These are phyloP conservation scores for Celastrina argiolus DNA, from an alignment of 2,888 invertebrate species.

Conservation along the genomic window DNA sequence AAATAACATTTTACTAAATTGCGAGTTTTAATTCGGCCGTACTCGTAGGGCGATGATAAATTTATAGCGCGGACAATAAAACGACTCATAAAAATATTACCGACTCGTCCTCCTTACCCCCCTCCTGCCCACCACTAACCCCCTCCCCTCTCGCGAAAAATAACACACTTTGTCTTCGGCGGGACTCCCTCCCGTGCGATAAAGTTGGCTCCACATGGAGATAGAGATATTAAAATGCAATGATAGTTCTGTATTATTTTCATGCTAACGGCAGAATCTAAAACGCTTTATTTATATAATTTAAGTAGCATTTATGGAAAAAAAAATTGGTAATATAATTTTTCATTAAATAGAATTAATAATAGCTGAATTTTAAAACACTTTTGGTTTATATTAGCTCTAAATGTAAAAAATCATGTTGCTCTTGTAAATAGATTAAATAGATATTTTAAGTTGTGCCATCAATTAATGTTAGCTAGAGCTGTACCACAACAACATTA, in stretches of 20 bases:
- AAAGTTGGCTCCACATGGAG: constrained; percentile 33
- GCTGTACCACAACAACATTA: no score
- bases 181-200: constrained; percentile 33
- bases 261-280: not conserved
- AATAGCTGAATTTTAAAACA: no score
- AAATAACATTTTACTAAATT: constrained; percentile 13
- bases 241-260: not conserved
- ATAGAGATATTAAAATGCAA: constrained; percentile 30
- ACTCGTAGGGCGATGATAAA: constrained; percentile 56
- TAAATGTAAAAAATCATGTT: no score
- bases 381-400: no score
- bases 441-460: no score
- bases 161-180: constrained; percentile 73
- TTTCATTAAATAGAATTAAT: no score
- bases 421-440: no score
- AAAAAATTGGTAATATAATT: no score
- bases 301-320: not conserved
- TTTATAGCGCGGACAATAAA: constrained; percentile 68
- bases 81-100: constrained; percentile 72
- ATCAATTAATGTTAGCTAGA: no score
- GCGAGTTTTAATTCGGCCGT: constrained; percentile 2
- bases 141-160: constrained; percentile 60
- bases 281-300: not conserved
- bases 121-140: constrained; percentile 25
- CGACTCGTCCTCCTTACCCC: constrained; percentile 35